These are phyloP conservation scores for Pseudonaja textilis DNA, from an alignment of 2,113 vertebrate species.

Conservation along the genomic window DNA sequence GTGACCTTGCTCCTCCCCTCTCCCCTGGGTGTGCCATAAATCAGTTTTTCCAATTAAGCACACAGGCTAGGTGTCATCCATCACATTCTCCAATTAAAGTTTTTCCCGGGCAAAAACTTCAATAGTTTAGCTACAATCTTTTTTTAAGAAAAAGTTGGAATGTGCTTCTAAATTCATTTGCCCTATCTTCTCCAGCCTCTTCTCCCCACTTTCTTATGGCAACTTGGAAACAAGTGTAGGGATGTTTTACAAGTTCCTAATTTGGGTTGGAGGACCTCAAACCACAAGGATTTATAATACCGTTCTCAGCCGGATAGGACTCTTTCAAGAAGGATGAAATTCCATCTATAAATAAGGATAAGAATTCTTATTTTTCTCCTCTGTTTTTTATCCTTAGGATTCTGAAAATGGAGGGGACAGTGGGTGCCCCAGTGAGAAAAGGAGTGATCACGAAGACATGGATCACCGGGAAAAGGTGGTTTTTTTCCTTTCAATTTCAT, in stretches of 20 bases:
- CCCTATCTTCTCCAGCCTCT: too few relatives aligned
- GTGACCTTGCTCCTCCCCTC: too few relatives aligned
- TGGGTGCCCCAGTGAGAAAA: slow-evolving; percentile 91
- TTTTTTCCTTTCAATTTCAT: not conserved
- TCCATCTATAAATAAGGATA: not conserved
- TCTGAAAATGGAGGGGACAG: slow-evolving; percentile 92
- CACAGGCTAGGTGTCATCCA: too few relatives aligned
- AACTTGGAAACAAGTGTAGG: too few relatives aligned
- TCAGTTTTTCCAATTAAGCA: too few relatives aligned
- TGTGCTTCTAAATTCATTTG: too few relatives aligned
- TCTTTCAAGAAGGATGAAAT: not conserved
- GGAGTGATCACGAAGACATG: slow-evolving; percentile 84
- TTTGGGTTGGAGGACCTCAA: not conserved
- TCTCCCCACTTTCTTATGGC: too few relatives aligned
- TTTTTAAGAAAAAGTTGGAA: too few relatives aligned
- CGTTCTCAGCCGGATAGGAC: not conserved
- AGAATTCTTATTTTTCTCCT: not conserved
- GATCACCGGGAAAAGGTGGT: slow-evolving; percentile 82
- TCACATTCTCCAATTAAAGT: too few relatives aligned
- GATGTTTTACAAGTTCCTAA: not conserved
- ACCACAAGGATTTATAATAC: not conserved
- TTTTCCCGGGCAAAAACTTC: too few relatives aligned
- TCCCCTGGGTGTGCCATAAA: too few relatives aligned
- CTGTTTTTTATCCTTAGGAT: slow-evolving; percentile 69
- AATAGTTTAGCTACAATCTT: too few relatives aligned